These are phyloP conservation scores for Aethes cnicana DNA, from an alignment of 2,888 invertebrate genomes.

Conservation along the genomic window DNA sequence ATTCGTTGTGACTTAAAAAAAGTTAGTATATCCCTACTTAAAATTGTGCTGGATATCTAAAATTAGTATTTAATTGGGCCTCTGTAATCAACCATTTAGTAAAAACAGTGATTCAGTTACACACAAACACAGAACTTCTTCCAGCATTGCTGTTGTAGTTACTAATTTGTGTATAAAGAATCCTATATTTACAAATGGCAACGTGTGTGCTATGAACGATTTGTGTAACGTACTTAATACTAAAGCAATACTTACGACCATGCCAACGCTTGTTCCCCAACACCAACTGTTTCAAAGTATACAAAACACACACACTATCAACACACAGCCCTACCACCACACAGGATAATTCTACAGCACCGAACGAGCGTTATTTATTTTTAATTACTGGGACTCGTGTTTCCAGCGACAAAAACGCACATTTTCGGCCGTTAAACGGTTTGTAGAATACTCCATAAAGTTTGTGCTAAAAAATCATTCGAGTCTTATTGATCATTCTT, in stretches of 20 bases:
- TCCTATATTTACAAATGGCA: constrained; percentile 10
- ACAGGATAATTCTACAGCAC: constrained; percentile 30
- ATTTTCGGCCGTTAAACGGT: neutral
- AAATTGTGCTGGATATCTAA: constrained; percentile 17
- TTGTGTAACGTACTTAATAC: constrained; percentile 45
- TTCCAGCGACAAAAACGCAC: too few species aligned
- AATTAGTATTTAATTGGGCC: constrained; percentile 11
- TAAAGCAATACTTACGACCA: constrained; percentile 71
- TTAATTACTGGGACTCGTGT: too few species aligned
- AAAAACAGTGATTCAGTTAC: neutral
- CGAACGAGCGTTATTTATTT: too few species aligned
- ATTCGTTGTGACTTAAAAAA: too few species aligned
- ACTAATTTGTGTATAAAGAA: too few species aligned
- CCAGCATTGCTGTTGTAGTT: too few species aligned
- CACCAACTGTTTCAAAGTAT: constrained; percentile 71
- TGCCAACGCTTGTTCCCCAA: constrained; percentile 71
- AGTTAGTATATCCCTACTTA: too few species aligned
- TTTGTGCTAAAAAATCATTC: constrained; percentile 66
- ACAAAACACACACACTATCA: constrained; percentile 61
- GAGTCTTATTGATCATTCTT: neutral
- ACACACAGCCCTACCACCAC: constrained; percentile 54
- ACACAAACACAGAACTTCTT: too few species aligned
- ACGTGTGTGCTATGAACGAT: constrained; percentile 27
- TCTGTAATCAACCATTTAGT: neutral
- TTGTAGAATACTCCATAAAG: constrained; percentile 26